These are phyloP conservation scores for Strigops habroptila DNA, from an alignment of 2,113 vertebrate species.

Conservation along the genomic window DNA sequence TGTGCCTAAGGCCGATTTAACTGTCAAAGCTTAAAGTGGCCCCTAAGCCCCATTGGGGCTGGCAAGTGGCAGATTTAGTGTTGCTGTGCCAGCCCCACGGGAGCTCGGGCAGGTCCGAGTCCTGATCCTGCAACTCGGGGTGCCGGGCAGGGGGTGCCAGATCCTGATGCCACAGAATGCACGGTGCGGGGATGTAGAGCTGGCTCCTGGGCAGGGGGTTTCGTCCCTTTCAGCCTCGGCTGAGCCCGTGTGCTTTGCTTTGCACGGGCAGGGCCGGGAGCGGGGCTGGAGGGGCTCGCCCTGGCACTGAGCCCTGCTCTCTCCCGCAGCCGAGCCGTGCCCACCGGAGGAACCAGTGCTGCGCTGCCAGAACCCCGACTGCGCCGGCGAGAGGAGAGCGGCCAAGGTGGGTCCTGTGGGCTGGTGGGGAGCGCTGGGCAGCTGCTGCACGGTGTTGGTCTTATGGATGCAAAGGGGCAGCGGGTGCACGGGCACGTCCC, in stretches of 20 bases:
- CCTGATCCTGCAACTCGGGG: background rate
- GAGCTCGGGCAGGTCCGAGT: background rate
- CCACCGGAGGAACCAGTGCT: slow-evolving; percentile 80
- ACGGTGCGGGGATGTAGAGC: fast-evolving
- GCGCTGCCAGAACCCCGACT: slow-evolving; percentile 84
- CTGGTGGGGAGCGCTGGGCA: fast-evolving
- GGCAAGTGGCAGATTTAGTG: background rate
- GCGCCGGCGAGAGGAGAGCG: slow-evolving; percentile 77
- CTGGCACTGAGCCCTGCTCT: background rate
- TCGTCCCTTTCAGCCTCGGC: background rate
- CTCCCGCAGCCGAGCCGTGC: slow-evolving; percentile 79
- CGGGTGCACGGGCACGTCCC: no score
- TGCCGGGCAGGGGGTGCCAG: background rate
- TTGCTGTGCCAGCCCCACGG: background rate
- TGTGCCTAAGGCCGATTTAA: slow-evolving; percentile 57
- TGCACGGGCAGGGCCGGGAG: background rate
- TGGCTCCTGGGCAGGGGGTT: background rate
- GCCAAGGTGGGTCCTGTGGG: slow-evolving; percentile 78
- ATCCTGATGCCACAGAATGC: fast-evolving
- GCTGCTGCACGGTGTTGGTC: fast-evolving
- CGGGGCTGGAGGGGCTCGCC: background rate
- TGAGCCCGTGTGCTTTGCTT: background rate
- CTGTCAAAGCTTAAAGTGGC: slow-evolving; percentile 48
- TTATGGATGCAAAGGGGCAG: background rate
- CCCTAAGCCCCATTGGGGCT: background rate